Conservation (phyloP, 2,797 vertebrate species). For the Myotis myotis region DNA sequence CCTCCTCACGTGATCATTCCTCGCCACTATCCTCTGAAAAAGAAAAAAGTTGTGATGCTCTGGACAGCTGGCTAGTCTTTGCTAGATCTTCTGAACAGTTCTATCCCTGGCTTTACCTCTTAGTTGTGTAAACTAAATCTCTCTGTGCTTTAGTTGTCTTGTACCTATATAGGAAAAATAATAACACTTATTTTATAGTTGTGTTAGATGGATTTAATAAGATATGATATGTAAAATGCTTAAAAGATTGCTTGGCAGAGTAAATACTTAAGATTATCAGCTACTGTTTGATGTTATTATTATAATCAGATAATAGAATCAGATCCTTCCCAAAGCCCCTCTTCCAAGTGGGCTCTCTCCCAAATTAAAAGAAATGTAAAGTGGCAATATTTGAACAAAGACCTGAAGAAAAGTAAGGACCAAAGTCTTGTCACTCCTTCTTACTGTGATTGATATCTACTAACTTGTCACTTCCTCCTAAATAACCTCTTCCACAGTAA, state of each 20-base stretch:
- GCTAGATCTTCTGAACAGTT: background rate
- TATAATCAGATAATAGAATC: background rate
- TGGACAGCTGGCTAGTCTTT: background rate
- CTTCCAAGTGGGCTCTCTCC: background rate
- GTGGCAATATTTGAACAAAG: background rate
- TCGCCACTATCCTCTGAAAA: background rate
- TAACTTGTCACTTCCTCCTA: background rate
- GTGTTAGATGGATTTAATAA: background rate
- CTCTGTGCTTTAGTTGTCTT: background rate
- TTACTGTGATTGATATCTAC: background rate
- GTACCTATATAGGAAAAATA: background rate
- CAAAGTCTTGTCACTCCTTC: background rate
- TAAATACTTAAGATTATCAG: background rate
- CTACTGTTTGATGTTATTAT: background rate
- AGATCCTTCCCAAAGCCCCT: rapidly evolving
- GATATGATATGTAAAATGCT: background rate
- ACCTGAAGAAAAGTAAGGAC: background rate
- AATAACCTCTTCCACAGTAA: background rate
- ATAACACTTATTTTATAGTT: background rate
- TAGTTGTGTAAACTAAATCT: background rate
- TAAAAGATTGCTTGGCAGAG: background rate
- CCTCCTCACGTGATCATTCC: no score
- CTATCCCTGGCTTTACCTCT: background rate
- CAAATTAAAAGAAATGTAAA: background rate
- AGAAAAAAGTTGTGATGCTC: background rate